Conservation (phyloP, 2,113 vertebrate genomes). For the Plestiodon gilberti region DNA sequence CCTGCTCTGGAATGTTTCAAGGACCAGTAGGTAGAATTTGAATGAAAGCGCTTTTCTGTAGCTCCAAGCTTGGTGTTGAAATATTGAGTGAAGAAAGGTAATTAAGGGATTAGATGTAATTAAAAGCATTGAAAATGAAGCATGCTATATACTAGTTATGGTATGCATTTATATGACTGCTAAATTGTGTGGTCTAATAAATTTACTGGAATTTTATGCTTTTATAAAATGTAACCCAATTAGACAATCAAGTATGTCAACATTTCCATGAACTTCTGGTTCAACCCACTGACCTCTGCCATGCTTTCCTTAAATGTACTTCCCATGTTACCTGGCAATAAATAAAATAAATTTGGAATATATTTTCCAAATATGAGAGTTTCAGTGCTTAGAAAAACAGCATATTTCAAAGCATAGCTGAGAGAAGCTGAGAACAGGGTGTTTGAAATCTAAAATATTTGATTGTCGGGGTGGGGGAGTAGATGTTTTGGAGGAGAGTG, state of each 20-base stretch:
- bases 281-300: not conserved
- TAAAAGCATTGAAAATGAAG: conserved; percentile 66
- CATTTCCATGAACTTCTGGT: not conserved
- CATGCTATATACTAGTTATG: conserved; percentile 50
- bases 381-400: not conserved
- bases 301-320: not conserved
- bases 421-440: not conserved
- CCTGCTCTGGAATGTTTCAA: not conserved
- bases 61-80: conserved; percentile 33
- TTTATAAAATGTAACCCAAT: not conserved
- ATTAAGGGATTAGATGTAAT: conserved; percentile 28
- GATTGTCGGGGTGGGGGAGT: not conserved
- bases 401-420: conserved; percentile 1
- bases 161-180: conserved; percentile 39
- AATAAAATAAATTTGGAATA: too few relatives aligned
- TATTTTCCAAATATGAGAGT: not conserved
- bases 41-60: conserved; percentile 8
- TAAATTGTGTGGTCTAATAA: conserved; percentile 50
- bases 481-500: not conserved
- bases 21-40: not conserved
- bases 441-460: conserved; percentile 9
- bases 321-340: not conserved
- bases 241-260: conserved; percentile 4
- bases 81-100: conserved; percentile 39
- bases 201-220: conserved; percentile 17